These are phyloP conservation scores for Spodoptera frugiperda DNA, from an alignment of 1,140 invertebrate species.

Conservation along the genomic window DNA sequence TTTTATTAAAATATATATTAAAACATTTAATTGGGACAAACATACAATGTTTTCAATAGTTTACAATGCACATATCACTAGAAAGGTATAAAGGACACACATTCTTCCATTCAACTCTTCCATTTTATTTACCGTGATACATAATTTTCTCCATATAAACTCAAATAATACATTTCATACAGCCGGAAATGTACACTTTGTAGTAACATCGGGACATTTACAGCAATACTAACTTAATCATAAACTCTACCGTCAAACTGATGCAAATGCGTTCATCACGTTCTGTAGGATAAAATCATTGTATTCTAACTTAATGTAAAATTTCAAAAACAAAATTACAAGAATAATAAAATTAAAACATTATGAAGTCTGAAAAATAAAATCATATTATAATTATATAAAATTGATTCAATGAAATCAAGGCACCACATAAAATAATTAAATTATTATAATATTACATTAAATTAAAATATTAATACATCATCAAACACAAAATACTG, in stretches of 20 bases:
- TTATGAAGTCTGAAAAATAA: slow-evolving; percentile 53
- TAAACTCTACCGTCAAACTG: slow-evolving; percentile 40
- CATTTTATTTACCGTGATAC: slow-evolving; percentile 52
- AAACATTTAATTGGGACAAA: slow-evolving; percentile 85
- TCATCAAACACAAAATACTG: slow-evolving; percentile 77
- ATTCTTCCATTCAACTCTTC: slow-evolving; percentile 71
- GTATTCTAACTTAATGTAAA: slow-evolving; percentile 38
- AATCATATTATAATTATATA: slow-evolving; percentile 63
- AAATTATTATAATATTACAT: slow-evolving; percentile 58
- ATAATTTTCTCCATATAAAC: slow-evolving; percentile 44
- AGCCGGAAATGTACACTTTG: slow-evolving; percentile 61
- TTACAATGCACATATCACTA: slow-evolving; percentile 80
- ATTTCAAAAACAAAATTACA: slow-evolving; percentile 52
- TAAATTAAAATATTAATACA: slow-evolving; percentile 76
- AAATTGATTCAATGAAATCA: slow-evolving; percentile 75
- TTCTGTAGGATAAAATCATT: slow-evolving; percentile 34
- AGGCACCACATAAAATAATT: slow-evolving; percentile 82
- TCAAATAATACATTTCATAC: slow-evolving; percentile 60
- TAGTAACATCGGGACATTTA: slow-evolving; percentile 49
- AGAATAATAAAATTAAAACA: slow-evolving; percentile 54
- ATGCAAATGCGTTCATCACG: slow-evolving; percentile 54
- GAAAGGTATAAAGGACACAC: slow-evolving; percentile 83
- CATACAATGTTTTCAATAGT: slow-evolving; percentile 85
- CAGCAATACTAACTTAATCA: slow-evolving; percentile 50
- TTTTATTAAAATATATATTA: slow-evolving; percentile 86